These are phyloP conservation scores for Uria aalge DNA, from an alignment of 2,113 vertebrate genomes.

Conservation along the genomic window DNA sequence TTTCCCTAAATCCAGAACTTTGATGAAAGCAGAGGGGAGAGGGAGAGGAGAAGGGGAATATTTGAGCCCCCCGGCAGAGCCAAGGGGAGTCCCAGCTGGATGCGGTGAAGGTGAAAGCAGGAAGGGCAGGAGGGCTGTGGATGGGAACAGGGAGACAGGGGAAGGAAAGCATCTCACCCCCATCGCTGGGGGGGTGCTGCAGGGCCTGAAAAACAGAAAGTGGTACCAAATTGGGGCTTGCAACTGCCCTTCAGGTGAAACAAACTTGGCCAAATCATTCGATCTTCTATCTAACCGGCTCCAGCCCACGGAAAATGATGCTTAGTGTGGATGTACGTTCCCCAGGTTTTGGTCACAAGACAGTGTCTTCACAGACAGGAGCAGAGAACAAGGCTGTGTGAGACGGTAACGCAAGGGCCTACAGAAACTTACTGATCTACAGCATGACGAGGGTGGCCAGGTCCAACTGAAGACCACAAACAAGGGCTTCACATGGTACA, in stretches of 20 bases:
- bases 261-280: background rate
- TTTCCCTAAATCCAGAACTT: background rate
- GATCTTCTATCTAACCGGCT: background rate
- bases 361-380: background rate
- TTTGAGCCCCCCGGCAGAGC: background rate
- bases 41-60: background rate
- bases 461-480: background rate
- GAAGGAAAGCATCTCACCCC: background rate
- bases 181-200: accelerated
- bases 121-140: background rate
- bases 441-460: accelerated
- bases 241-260: background rate
- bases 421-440: no score
- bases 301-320: accelerated
- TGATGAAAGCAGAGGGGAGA: background rate
- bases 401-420: background rate
- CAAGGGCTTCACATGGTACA: background rate
- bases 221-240: background rate
- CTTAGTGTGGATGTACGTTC: background rate
- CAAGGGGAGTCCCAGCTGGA: background rate
- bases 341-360: background rate
- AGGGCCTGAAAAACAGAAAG: background rate
- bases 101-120: background rate
- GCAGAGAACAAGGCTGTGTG: background rate
- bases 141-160: background rate